Evolutionary conservation across 1,140 invertebrate genomes (phyloP), one percentile per base, ranked within the genome.

Genomic region (Pachypsylla venusta): DNA sequence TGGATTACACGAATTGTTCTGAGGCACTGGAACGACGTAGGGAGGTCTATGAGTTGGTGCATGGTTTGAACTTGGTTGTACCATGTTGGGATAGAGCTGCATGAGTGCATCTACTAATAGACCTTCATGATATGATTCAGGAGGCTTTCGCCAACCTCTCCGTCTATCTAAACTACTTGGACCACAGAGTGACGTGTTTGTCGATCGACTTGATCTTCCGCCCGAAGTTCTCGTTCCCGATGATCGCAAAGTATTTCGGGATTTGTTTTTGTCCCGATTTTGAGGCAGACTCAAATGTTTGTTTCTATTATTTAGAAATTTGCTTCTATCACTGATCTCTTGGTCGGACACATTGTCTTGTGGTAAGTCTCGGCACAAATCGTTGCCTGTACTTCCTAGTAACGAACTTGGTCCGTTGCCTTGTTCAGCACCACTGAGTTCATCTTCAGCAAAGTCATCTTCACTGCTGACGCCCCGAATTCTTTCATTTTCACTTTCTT

Each of bases 381-480:
- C 64, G 56, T 66, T 67, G 20, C 63, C 60, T 24, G 62, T 64
- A 1, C 62, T 64, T 14, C 62, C 63, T 24, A 62, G 63, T 20
- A 65, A 57, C 5, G 63, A 64, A 35, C 65, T 64, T 42, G 63
- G 70, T 71, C 26, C 67, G 69, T 4, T 10, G 70, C 70, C 66
- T 61, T 75, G 71, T 67, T 79, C 74, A 30, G 70, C 74, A 5
- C 76, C 65, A 59, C 74, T 75, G 19, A 83, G 68, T 66, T 83
- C 81, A 64, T 83, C 81, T 68, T 83, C 81, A 60, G 80, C 81
- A 62, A 81, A 81, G 61, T 83, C 81, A 61, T 83, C 81, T 65
- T 82, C 81, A 67, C 79, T 81, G 57, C 71, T 75, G 1, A 75
- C 68, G 22, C 76, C 77, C 39, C 75, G 77, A 19, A 66, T 66